These are phyloP conservation scores for Empidonax alnorum DNA, from an alignment of 2,113 vertebrate species.

Conservation along the genomic window DNA sequence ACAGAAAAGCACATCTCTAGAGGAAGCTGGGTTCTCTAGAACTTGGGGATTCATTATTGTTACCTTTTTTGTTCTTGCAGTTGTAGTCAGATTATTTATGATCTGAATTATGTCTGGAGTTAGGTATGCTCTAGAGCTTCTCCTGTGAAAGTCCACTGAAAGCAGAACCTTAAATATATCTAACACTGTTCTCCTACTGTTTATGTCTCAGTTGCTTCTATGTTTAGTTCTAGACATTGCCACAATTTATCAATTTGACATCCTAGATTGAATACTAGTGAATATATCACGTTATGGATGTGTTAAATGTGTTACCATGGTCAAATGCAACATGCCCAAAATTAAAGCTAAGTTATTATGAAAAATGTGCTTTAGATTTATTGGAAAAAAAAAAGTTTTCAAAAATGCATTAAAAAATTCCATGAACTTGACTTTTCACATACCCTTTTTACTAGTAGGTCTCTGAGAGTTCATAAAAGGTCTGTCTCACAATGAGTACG, in stretches of 20 bases:
- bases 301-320: not conserved
- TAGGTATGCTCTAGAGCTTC: not conserved
- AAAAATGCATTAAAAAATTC: not conserved
- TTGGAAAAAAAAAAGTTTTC: not conserved
- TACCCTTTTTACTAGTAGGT: not conserved
- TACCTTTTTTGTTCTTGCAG: not conserved
- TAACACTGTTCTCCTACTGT: not conserved
- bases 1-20: not conserved
- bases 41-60: not conserved
- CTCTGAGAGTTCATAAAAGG: not conserved
- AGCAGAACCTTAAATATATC: not conserved
- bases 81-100: not conserved
- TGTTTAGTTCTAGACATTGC: not conserved
- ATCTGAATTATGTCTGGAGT: not conserved
- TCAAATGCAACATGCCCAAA: not conserved
- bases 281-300: not conserved
- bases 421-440: not conserved
- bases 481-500: accelerated
- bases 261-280: not conserved
- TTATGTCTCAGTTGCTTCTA: not conserved
- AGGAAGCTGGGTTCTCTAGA: not conserved
- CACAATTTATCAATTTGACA: not conserved
- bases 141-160: not conserved
- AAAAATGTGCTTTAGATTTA: not conserved
- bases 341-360: not conserved